phyloP scores from a whole-genome alignment of 2,888 invertebrate species.

The Eupithecia subfuscata region DNA sequence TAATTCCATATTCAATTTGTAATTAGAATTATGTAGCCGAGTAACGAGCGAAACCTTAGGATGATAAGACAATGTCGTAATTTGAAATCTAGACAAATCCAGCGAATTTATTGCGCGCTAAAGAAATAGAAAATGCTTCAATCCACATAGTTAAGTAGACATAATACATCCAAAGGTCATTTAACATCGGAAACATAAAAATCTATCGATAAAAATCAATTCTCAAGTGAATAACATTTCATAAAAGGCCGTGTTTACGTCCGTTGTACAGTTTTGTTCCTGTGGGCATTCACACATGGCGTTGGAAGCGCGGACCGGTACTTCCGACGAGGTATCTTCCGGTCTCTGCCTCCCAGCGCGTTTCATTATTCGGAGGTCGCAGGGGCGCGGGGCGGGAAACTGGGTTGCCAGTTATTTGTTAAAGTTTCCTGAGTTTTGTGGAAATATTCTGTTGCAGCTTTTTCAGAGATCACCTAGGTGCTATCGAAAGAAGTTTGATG shows the following conservation, averaged over 20 bases:
- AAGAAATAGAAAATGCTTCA: neutral
- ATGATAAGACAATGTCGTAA: neutral
- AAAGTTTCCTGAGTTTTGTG: conserved; percentile 37
- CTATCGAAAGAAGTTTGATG: neutral
- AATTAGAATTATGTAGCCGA: neutral
- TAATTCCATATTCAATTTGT: neutral
- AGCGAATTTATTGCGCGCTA: neutral
- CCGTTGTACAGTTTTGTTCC: conserved; percentile 5
- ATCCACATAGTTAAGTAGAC: neutral
- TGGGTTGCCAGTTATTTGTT: conserved; percentile 59
- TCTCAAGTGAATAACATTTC: conserved; percentile 7
- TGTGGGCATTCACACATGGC: conserved; percentile 48
- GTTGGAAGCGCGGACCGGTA: conserved; percentile 49
- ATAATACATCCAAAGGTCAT: neutral
- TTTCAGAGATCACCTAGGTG: neutral
- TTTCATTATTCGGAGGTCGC: conserved; percentile 75
- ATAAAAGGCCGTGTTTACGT: conserved; percentile 5
- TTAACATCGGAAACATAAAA: neutral
- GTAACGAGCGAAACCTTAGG: neutral
- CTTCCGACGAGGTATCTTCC: conserved; percentile 72
- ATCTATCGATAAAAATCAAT: neutral
- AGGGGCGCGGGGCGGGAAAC: conserved; percentile 68
- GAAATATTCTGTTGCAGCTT: conserved; percentile 29
- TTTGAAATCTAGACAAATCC: neutral
- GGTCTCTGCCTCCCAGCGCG: conserved; percentile 61